Base-by-base conservation (phyloP, 2,888 invertebrate genomes). In the Stramonita haemastoma region DNA sequence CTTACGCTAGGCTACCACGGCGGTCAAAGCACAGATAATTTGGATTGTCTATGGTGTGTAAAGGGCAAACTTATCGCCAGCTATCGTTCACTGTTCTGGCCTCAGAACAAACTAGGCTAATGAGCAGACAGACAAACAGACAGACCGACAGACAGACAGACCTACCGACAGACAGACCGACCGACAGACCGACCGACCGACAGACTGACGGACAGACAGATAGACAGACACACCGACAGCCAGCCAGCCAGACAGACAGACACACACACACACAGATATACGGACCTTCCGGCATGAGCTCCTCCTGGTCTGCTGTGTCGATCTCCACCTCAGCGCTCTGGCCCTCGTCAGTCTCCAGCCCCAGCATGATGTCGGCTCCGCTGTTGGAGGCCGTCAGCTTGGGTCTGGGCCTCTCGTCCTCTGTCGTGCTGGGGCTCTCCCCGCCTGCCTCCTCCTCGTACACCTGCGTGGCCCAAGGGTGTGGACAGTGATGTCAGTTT, bases 321-420 rank as follows among this genome's bases (percentile, higher is more conserved):
- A 92, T 92, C 85, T 92, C 91, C 87, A 92, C 92, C 79, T 91
- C 91, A 11, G 92, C 90, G 70, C 90, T 90, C 66, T 90, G 90
- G 19, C 92, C 92, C 46, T 92, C 92, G 17, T 91, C 92, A 0
- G 92, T 92, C 86, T 92, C 92, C 86, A 92, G 90, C 19, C 91
- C 92, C 89, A 92, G 90, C 90, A 92, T 91, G 81, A 92, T 92
- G 79, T 92, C 92, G 0, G 92, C 90, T 13, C 91, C 91, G 86
- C 91, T 91, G 90, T 91, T 91, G 89, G 90, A 91, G 5, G 91
- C 90, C 32, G 89, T 90, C 87, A 91, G 87, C 36, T 89, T 77
- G 77, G 90, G 90, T 6, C 90, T 87, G 19, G 87, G 86, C 29
- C 86, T 84, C 84, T 81, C 66, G 87, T 87, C 86, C 15, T 87